Base-by-base conservation (phyloP, 2,888 invertebrate species). In the Horisme vitalbata region DNA sequence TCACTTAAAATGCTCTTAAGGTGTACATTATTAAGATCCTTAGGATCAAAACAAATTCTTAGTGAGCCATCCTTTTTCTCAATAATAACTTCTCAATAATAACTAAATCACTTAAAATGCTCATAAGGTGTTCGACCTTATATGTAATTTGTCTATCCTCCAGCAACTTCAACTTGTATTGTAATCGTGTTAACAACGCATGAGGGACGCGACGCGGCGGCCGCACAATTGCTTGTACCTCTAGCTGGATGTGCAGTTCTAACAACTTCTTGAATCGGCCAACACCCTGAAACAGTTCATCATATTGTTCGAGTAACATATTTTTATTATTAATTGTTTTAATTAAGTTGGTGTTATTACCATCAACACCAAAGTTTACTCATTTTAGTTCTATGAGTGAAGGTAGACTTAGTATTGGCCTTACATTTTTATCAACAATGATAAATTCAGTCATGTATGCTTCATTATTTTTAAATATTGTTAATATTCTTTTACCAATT, bases 41-140 rank as follows among this genome's bases (percentile, higher is more conserved):
- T 30, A 30, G 28, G 28, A 13, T 30, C 28, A 1, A 30, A 5
- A n/a, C 28, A 30, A n/a, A 30, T 30, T 30, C 28, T 30, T 3
- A 30, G 14, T 14, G 9, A 14, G 14, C 13, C 8, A 14, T 30
- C 28, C 4, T 14, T 13, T 30, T 30, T 30, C 14, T 30, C 28
- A 4, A 30, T 12, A 6, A 27, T 11, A 2, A 27, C 27, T 5
- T 11, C 14, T 30, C 28, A 4, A 30, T 12, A 6, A 27, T 11
- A 2, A 27, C 27, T 5, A n/a, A n/a, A n/a, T n/a, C 10, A 7
- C 10, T 27, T 30, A 13, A 13, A 30, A 30, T 13, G 8, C 28
- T 30, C 4, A 10, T 13, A 7, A 14, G 14, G n/a, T 30, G 28
- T 30, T 30, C 28, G 14, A 30, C 28, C 13, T 30, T 30, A 4